Evolutionary conservation across 2,113 vertebrate genomes (phyloP), one percentile per base, ranked within the genome.

Genomic region (Podarcis muralis): DNA sequence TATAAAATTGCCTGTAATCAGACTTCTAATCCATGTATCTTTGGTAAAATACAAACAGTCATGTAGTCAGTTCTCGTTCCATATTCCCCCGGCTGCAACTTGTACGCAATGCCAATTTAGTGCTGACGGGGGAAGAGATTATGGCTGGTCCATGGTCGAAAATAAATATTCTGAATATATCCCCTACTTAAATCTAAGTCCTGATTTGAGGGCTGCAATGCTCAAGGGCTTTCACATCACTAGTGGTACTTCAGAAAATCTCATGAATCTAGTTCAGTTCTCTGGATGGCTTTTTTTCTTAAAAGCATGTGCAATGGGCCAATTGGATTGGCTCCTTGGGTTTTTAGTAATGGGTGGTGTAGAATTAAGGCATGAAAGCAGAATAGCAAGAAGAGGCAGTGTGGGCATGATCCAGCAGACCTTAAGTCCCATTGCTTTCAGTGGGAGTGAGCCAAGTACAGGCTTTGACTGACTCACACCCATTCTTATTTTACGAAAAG

Each of bases 281-380:
- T 94, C 91, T 32, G 3, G 79, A 87, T 32, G 88, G 87, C 57
- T 88, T 91, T 90, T 32, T 87, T 94, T 92, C 88, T 48, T 43
- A 53, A 53, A 2, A 72, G 18, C 40, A 20, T 72, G 16, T 20
- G 40, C 23, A 20, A 25, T 59, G 32, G 35, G 57, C 30, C 65
- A 69, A 1, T 3, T 87, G n/a, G 66, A 53, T 72, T 72, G 16
- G 48, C 68, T 0, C 22, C 20, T 13, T 62, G 48, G 78, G 74
- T 32, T 32, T 78, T 13, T 62, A 72, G 3, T 4, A 22, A n/a
- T 4, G 30, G 12, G 40, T 25, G 27, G 40, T 1, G 53, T 18
- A 53, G 2, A 71, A 18, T 27, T 25, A 78, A 20, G 15, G 68
- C 27, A 68, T n/a, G 30, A 12, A n/a, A 72, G 16, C 30, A 37